A percentile compares a stretch with the other conserved stretches of the same genome.
These are phyloP conservation scores for Pomatostomus ruficeps DNA, from an alignment of 2,113 vertebrate species.

Conservation along the genomic window DNA sequence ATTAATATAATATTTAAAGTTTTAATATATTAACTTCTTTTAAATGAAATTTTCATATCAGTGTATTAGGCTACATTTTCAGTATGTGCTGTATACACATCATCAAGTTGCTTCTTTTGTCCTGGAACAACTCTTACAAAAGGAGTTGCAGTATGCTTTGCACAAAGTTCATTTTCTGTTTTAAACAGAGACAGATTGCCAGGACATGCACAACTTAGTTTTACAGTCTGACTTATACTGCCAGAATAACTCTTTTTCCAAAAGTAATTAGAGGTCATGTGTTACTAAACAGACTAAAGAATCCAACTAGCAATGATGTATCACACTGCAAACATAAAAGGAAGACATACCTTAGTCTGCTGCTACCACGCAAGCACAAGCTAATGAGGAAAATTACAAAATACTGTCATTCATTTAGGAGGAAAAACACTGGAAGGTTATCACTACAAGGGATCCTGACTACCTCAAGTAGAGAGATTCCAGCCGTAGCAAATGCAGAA, in stretches of 20 bases:
- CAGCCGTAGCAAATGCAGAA: not conserved
- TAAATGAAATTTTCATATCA: not conserved
- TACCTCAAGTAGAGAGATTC: not conserved
- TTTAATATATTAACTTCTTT: not conserved
- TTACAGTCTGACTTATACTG: not conserved
- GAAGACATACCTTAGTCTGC: not conserved
- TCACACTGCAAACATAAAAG: not conserved
- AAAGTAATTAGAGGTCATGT: not conserved
- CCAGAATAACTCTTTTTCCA: not conserved
- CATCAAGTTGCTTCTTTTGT: not conserved
- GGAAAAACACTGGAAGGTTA: not conserved
- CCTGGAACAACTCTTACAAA: not conserved
- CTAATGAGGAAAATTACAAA: not conserved
- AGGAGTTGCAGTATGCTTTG: not conserved
- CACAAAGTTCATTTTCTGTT: not conserved
- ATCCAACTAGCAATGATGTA: not conserved
- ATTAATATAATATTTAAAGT: not conserved
- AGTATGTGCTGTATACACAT: not conserved
- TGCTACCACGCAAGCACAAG: not conserved
- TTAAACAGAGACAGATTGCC: not conserved
- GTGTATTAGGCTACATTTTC: not conserved
- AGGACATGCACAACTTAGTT: slow-evolving; percentile 1
- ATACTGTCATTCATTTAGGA: not conserved
- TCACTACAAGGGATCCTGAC: not conserved
- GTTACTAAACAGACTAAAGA: not conserved